phyloP scores from a whole-genome alignment of 2,113 vertebrate species.

The Tursiops truncatus region DNA sequence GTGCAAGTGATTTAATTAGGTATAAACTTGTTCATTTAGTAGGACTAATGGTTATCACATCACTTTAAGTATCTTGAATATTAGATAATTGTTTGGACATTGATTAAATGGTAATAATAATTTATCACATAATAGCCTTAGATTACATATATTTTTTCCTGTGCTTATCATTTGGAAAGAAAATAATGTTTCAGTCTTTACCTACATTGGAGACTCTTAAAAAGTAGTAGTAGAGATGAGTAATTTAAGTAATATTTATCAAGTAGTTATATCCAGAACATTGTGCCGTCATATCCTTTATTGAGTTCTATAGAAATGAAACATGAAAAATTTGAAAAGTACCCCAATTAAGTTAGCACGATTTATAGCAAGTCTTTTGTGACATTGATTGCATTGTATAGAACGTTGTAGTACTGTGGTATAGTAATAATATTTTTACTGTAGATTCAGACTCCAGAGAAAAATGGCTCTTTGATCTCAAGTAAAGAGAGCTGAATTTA shows the following conservation, averaged over 20 bases:
- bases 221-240: not conserved
- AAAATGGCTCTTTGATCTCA: not conserved
- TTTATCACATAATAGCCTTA: not conserved
- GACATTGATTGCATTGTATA: not conserved
- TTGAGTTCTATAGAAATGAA: not conserved
- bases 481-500: not conserved
- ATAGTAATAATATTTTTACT: not conserved
- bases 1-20: conserved; percentile 7
- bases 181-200: not conserved
- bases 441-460: not conserved
- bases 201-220: not conserved
- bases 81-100: not conserved
- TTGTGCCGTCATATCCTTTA: not conserved
- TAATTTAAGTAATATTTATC: not conserved
- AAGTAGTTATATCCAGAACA: not conserved
- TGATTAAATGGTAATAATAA: not conserved
- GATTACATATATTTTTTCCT: not conserved
- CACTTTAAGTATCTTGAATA: conserved; percentile 8
- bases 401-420: not conserved
- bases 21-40: not conserved
- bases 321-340: conserved; percentile 29
- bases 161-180: not conserved
- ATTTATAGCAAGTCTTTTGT: conserved; percentile 3
- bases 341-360: not conserved
- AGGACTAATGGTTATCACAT: not conserved